These are phyloP conservation scores for Syrmaticus mikado DNA, from an alignment of 2,113 vertebrate species.

Conservation along the genomic window DNA sequence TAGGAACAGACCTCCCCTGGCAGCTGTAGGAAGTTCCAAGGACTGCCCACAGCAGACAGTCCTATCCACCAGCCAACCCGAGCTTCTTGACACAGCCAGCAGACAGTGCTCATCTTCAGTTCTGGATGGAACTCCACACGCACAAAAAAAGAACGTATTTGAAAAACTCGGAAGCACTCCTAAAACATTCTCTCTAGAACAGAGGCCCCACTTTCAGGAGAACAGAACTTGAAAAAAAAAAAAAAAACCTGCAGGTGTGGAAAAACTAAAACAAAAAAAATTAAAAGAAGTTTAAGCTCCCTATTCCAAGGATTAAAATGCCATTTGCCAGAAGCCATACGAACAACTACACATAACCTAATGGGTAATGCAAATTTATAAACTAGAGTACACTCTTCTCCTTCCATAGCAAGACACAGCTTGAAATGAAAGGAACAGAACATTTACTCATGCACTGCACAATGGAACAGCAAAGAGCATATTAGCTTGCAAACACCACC, in stretches of 20 bases:
- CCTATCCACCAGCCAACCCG: not conserved
- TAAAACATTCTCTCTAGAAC: not conserved
- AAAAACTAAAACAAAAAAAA: not conserved
- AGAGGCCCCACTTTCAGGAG: not conserved
- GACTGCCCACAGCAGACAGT: not conserved
- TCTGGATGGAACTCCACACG: not conserved
- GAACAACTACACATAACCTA: not conserved
- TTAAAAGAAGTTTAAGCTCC: not conserved
- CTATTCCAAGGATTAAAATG: not conserved
- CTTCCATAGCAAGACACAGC: not conserved
- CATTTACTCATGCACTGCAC: not conserved
- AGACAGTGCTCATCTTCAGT: not conserved
- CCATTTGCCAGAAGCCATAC: not conserved
- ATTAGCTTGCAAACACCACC: not conserved
- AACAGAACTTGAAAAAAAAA: not conserved
- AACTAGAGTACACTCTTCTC: not conserved
- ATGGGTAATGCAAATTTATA: not conserved
- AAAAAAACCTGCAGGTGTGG: not conserved
- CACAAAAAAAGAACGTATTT: not conserved
- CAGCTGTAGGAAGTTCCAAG: not conserved
- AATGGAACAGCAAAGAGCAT: not conserved
- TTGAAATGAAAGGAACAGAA: not conserved
- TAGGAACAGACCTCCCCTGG: not conserved
- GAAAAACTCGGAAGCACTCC: not conserved
- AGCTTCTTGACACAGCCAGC: not conserved